Evolutionary conservation across 1,140 invertebrate genomes (phyloP), one percentile per base, ranked within the genome.

Genomic region (Campoletis sonorensis): DNA sequence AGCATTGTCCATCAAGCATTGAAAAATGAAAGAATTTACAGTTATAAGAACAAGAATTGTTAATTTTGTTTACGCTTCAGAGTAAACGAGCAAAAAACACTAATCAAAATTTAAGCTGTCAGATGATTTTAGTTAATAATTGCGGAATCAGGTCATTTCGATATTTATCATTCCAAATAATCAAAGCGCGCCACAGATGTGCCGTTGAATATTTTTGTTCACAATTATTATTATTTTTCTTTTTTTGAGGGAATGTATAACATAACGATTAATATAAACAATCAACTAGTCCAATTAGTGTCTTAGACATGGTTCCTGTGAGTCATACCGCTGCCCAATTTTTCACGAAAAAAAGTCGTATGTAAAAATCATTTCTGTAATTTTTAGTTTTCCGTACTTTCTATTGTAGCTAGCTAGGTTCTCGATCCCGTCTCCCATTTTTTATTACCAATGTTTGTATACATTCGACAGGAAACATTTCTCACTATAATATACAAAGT

Each of bases 281-380:
- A 77, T 84, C 83, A 73, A 84, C 83, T 88, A 88, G 84, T 86
- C 84, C 82, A 84, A 83, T 81, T 82, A 86, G 83, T 83, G 84
- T 85, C 82, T 85, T 87, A 86, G 85, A 85, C 83, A 86, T 85
- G 83, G 86, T 88, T 88, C 86, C 86, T 89, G 88, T 87, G 86
- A 84, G 86, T 84, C 84, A 81, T 85, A 80, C 82, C 84, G 79
- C 84, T 87, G 83, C 84, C 84, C 87, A 85, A 83, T 87, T 88
- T 88, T 80, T 86, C 49, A 49, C 18, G n/a, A 64, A 54, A 73
- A 72, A 45, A 45, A 45, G 40, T 45, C 40, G 40, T 45, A 45
- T 37, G 23, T 67, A 54, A 61, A 83, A 68, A 54, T 83, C 33
- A 84, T 86, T 81, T 83, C 81, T 75, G 37, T 80, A 84, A 80